Evolutionary conservation across 2,113 vertebrate genomes (phyloP), one percentile per base, ranked within the genome.

Genomic region (Zeus faber): DNA sequence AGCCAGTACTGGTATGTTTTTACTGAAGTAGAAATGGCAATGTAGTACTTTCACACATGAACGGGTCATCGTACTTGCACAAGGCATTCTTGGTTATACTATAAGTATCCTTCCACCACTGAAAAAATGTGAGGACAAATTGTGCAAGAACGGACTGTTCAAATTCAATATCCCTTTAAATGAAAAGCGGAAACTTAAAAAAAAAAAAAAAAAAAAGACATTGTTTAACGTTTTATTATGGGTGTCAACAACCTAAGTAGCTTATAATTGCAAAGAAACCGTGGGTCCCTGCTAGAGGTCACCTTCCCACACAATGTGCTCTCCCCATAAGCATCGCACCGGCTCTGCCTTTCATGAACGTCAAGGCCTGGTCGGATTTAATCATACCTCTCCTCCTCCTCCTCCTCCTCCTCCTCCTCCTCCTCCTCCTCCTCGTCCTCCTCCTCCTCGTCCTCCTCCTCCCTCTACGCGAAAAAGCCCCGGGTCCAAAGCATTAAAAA

Each of bases 371-470:
- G 52, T 57, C 64, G 55, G 33, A 51, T 73, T 49, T 82, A 84
- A 83, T 76, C 77, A 76, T 73, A 66, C 69, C 71, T 72, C 80
- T 35, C 58, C 51, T 49, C 50, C 71, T 21, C 23, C 51, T n/a
- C n/a, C n/a, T n/a, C n/a, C n/a, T n/a, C n/a, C n/a, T n/a, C n/a
- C n/a, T n/a, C n/a, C n/a, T n/a, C n/a, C n/a, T n/a, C n/a, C n/a
- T n/a, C n/a, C n/a, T n/a, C n/a, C n/a, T n/a, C n/a, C n/a, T n/a
- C n/a, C n/a, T n/a, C n/a, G n/a, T n/a, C n/a, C n/a, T n/a, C n/a
- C n/a, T n/a, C n/a, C n/a, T n/a, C n/a, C n/a, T n/a, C n/a, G n/a
- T n/a, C n/a, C n/a, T n/a, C n/a, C n/a, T n/a, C n/a, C n/a, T n/a
- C n/a, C n/a, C n/a, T n/a, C n/a, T n/a, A n/a, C n/a, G n/a, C n/a